A percentile compares a stretch with the other conserved stretches of the same genome.
phyloP scores from a whole-genome alignment of 2,113 vertebrate genomes.

The Syngnathus floridae region DNA sequence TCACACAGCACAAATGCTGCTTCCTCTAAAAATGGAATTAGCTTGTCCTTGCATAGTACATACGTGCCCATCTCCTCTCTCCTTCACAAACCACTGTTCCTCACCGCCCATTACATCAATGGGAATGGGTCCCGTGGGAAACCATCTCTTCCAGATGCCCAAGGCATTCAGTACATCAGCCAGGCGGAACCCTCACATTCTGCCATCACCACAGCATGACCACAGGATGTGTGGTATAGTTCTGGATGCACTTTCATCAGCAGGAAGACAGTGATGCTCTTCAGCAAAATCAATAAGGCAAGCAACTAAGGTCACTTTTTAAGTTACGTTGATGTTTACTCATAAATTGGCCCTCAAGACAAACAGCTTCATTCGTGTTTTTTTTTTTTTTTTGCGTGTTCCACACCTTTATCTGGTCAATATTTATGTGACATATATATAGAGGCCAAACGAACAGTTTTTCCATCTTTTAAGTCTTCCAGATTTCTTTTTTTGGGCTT shows the following conservation, averaged over 20 bases:
- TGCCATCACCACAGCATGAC: constrained; percentile 23
- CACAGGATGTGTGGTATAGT: constrained; percentile 3
- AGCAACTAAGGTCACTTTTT: constrained; percentile 54
- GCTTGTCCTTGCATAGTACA: neutral
- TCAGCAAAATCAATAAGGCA: constrained; percentile 57
- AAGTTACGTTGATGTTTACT: constrained; percentile 16
- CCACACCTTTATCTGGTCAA: too few species aligned
- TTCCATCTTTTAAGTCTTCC: too few species aligned
- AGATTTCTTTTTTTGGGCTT: too few species aligned
- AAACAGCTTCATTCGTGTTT: too few species aligned
- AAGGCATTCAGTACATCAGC: constrained; percentile 25
- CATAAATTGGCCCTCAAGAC: too few species aligned
- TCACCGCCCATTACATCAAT: constrained; percentile 41
- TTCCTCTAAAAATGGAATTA: constrained; percentile 46
- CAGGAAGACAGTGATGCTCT: constrained; percentile 30
- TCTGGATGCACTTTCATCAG: constrained; percentile 35
- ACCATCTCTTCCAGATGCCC: constrained; percentile 29
- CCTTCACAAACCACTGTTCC: constrained; percentile 34
- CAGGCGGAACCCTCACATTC: constrained; percentile 36
- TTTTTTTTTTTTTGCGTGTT: too few species aligned
- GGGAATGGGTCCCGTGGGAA: constrained; percentile 49
- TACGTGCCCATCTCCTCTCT: constrained; percentile 39
- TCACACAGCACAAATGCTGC: neutral
- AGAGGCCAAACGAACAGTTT: too few species aligned
- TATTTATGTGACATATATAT: too few species aligned